These are phyloP conservation scores for Anastatus disparis DNA, from an alignment of 1,140 invertebrate genomes.

Conservation along the genomic window DNA sequence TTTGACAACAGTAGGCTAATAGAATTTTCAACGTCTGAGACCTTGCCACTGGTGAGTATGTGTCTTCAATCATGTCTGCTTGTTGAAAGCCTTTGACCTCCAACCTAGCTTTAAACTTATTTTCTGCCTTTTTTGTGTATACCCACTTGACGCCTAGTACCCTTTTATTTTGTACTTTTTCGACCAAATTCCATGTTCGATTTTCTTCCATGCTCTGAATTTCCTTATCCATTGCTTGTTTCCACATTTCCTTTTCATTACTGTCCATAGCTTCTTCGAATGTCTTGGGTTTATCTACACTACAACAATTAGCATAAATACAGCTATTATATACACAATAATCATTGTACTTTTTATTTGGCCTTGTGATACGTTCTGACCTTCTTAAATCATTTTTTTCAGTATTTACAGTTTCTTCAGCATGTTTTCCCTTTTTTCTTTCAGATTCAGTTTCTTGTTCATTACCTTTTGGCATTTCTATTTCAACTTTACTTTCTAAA, in stretches of 20 bases:
- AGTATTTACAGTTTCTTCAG: not conserved
- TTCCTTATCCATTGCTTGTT: slow-evolving; percentile 30
- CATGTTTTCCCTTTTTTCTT: not conserved
- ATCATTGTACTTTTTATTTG: not conserved
- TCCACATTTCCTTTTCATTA: slow-evolving; percentile 17
- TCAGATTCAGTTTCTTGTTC: slow-evolving; percentile 1
- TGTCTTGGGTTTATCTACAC: slow-evolving; percentile 11
- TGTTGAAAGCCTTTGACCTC: slow-evolving; percentile 36
- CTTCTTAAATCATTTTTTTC: not conserved
- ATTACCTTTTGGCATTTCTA: not conserved
- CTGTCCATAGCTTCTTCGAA: slow-evolving; percentile 23
- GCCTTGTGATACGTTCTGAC: not conserved
- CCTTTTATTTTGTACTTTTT: slow-evolving; percentile 17
- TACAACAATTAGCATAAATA: slow-evolving; percentile 26
- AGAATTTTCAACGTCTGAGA: slow-evolving; percentile 19
- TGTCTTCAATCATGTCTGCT: slow-evolving; percentile 46
- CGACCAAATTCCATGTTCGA: slow-evolving; percentile 32
- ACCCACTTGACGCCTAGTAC: slow-evolving; percentile 34
- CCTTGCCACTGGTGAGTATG: slow-evolving; percentile 32
- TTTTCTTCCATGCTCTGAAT: slow-evolving; percentile 27
- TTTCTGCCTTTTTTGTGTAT: slow-evolving; percentile 20
- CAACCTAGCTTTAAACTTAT: slow-evolving; percentile 29
- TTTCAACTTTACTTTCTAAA: not conserved
- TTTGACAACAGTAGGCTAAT: slow-evolving; percentile 21
- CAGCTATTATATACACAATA: no score